A percentile compares a stretch with the other conserved stretches of the same genome.
Evolutionary conservation across 2,888 invertebrate genomes (phyloP).

Genomic region (Platerodrilus igneus): DNA sequence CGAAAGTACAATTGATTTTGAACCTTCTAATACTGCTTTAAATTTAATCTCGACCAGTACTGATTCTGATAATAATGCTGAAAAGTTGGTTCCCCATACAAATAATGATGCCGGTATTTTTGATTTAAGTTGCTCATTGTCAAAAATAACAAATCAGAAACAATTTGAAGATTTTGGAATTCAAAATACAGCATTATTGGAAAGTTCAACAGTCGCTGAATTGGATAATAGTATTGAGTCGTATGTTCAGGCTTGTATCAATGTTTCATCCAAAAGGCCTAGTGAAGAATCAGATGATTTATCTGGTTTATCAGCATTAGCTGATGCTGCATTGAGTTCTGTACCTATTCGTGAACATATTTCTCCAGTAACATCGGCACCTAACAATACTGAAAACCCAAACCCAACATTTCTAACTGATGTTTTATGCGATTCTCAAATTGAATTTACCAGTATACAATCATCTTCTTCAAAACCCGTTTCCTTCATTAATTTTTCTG

Average conservation of each 20-base stretch:
- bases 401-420: slow-evolving; percentile 54
- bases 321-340: slow-evolving; percentile 25
- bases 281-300: slow-evolving; percentile 16
- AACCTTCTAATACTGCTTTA: too few species aligned
- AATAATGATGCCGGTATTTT: too few species aligned
- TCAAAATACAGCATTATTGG: too few species aligned
- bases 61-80: too few species aligned
- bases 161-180: too few species aligned
- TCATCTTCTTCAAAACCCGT: slow-evolving; percentile 38
- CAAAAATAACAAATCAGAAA: too few species aligned
- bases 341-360: slow-evolving; percentile 11
- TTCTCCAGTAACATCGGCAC: not conserved
- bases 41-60: too few species aligned
- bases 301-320: slow-evolving; percentile 25
- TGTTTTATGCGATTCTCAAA: slow-evolving; percentile 47
- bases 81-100: too few species aligned
- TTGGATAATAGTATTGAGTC: slow-evolving; percentile 9
- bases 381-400: slow-evolving; percentile 9
- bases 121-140: not conserved
- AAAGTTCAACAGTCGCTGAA: slow-evolving; percentile 18
- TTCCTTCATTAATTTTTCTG: slow-evolving; percentile 41
- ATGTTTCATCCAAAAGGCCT: too few species aligned
- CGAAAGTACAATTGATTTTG: too few species aligned
- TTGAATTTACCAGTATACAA: slow-evolving; percentile 49
- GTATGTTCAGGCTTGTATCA: too few species aligned